Evolutionary conservation across 2,113 vertebrate species (phyloP), one percentile per base, ranked within the genome.

Genomic region (Syrrhaptes paradoxus): DNA sequence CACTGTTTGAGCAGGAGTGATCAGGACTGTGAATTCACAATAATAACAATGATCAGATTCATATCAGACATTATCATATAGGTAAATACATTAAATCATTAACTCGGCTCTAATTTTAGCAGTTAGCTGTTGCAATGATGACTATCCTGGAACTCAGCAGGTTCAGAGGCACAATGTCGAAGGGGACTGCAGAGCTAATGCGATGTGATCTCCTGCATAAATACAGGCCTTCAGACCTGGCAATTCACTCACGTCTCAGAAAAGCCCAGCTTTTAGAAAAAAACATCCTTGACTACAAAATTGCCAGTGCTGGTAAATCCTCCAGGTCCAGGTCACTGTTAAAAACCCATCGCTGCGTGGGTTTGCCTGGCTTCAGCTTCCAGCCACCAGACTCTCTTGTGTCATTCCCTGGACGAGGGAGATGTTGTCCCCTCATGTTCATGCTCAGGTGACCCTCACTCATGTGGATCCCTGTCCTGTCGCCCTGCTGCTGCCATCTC

Each of bases 271-370:
- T 95, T 63, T 57, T 41, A 79, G 62, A 12, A 71, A 55, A 84
- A 89, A 57, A 32, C 32, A 48, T 61, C 28, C 43, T 76, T 34
- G 41, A 65, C 85, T 90, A 48, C 57, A 93, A 45, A 84, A 93
- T 28, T 82, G 58, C 74, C 43, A 14, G 38, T 58, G 70, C 32
- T 82, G 62, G 26, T 59, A 79, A 94, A 85, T 85, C 36, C 45
- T 75, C 17, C 43, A 25, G 48, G 61, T 89, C 78, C 3, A 13
- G 58, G 38, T n/a, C 8, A 1, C 70, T 65, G 61, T 45, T 87
- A 78, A 85, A 81, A 91, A 10, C 4, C 9, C 10, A 17, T 51
- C 0, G 0, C 36, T 52, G 0, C 0, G 0, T 36, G 63, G 36
- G 9, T 65, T 65, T 90, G 54, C 25, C 34, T 18, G 43, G 52